Evolutionary conservation across 2,797 vertebrate species (phyloP).

Genomic region (Paedocypris micromegethes): DNA sequence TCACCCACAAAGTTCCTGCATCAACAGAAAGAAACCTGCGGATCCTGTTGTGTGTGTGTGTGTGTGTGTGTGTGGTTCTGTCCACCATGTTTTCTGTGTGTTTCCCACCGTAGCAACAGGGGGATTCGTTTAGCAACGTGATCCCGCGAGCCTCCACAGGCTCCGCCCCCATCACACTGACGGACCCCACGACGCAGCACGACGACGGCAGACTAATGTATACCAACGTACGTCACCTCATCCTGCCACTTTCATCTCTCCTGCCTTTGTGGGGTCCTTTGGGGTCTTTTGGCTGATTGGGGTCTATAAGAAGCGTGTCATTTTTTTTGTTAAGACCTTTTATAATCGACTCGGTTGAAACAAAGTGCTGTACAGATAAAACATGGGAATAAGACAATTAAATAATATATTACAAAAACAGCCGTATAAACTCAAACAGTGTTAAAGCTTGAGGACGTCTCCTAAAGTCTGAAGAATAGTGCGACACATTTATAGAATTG

Average conservation of each 20-base stretch:
- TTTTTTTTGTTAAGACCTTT: too few relatives aligned
- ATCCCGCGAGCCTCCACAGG: conserved; percentile 80
- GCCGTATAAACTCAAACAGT: too few relatives aligned
- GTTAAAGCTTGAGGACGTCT: too few relatives aligned
- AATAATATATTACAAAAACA: too few relatives aligned
- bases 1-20: neutral
- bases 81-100: neutral
- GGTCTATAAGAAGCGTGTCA: too few relatives aligned
- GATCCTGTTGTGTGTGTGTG: neutral
- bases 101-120: conserved; percentile 51
- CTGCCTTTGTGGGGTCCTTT: neutral
- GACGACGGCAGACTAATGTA: conserved; percentile 55
- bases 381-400: too few relatives aligned
- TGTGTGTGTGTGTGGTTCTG: conserved; percentile 5
- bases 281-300: neutral
- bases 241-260: neutral
- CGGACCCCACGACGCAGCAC: conserved; percentile 63
- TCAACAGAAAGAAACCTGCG: neutral
- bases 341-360: too few relatives aligned
- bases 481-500: too few relatives aligned
- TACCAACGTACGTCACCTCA: conserved; percentile 15
- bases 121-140: conserved; percentile 66
- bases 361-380: too few relatives aligned
- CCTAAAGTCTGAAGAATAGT: too few relatives aligned
- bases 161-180: conserved; percentile 61